Evolutionary conservation across 2,888 invertebrate genomes (phyloP).

Genomic region (Cerastis leucographa): DNA sequence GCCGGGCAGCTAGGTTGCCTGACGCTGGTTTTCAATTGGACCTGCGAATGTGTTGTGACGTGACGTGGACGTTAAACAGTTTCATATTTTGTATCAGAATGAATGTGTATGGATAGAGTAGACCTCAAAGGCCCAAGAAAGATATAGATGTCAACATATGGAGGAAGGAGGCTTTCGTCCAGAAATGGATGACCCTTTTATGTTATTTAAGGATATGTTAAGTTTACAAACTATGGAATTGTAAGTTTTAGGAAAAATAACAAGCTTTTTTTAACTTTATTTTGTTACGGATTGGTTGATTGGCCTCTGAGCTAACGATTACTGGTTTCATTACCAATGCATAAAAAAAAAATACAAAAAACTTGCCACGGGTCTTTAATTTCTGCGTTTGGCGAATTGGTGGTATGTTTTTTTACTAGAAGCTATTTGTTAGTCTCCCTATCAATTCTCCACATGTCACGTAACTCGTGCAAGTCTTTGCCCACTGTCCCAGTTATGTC

Average conservation of each 20-base stretch:
- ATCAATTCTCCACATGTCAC: conserved; percentile 28
- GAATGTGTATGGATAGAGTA: too few species aligned
- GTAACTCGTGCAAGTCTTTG: conserved; percentile 23
- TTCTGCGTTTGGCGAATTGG: not conserved
- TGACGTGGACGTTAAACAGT: too few species aligned
- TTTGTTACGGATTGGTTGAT: not conserved
- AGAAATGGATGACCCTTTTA: not conserved
- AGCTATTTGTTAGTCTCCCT: not conserved
- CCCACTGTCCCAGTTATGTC: conserved; percentile 45
- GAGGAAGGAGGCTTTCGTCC: not conserved
- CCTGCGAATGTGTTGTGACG: too few species aligned
- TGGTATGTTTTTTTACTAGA: not conserved
- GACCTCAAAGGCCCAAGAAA: not conserved
- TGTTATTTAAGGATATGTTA: not conserved
- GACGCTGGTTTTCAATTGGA: too few species aligned
- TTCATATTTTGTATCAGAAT: too few species aligned
- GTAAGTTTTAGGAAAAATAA: too few species aligned
- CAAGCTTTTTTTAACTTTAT: too few species aligned
- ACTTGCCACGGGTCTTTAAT: not conserved
- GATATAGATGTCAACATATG: not conserved
- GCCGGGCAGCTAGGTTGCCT: too few species aligned
- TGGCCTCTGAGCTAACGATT: not conserved
- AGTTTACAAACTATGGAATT: not conserved
- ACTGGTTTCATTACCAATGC: not conserved
- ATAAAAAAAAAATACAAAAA: not conserved